These are phyloP conservation scores for Rhinella marina DNA, from an alignment of 2,797 vertebrate genomes.

Conservation along the genomic window DNA sequence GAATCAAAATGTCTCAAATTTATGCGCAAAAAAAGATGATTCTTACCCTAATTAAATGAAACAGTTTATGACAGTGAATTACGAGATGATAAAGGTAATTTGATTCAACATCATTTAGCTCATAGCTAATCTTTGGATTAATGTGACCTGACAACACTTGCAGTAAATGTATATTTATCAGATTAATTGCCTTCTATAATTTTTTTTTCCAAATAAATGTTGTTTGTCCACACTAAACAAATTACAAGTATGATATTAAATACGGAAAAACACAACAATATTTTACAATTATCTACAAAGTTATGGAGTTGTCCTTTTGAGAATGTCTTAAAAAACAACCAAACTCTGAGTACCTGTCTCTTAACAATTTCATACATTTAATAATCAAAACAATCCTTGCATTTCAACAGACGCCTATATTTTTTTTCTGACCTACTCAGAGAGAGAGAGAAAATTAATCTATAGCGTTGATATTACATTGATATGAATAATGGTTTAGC, in stretches of 20 bases:
- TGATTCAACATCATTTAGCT: slow-evolving; percentile 60
- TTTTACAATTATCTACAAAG: neutral
- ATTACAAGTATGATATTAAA: neutral
- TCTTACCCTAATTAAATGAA: slow-evolving; percentile 62
- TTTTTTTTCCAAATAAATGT: slow-evolving; percentile 17
- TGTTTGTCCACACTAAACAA: neutral
- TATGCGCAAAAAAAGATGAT: slow-evolving; percentile 13
- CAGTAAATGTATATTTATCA: slow-evolving; percentile 58
- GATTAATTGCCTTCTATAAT: slow-evolving; percentile 43
- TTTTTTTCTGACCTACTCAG: neutral
- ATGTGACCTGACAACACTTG: slow-evolving; percentile 64
- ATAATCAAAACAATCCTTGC: neutral
- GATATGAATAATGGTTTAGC: neutral
- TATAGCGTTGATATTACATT: neutral
- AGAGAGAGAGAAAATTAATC: neutral
- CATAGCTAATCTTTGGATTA: slow-evolving; percentile 62
- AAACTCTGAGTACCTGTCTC: neutral
- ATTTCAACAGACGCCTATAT: neutral
- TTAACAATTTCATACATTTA: neutral
- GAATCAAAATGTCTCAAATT: slow-evolving; percentile 10
- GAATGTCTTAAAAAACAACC: neutral
- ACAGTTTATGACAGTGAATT: slow-evolving; percentile 66
- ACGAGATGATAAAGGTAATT: slow-evolving; percentile 65
- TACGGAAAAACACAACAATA: neutral
- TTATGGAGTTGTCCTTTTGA: neutral